A percentile compares a stretch with the other conserved stretches of the same genome.
These are phyloP conservation scores for Argentina silus DNA, from an alignment of 2,797 vertebrate genomes.

Conservation along the genomic window DNA sequence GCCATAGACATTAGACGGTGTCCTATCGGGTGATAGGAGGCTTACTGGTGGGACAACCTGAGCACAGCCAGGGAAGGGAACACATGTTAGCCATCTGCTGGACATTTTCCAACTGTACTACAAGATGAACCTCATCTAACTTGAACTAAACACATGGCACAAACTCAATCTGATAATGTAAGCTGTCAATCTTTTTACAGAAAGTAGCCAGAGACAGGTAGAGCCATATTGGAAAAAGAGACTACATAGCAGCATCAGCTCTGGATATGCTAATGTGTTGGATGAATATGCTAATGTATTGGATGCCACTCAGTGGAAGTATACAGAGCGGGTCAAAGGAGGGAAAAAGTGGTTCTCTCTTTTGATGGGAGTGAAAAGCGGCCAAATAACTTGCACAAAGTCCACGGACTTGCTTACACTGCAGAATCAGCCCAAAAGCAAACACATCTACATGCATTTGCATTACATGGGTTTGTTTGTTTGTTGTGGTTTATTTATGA, in stretches of 20 bases:
- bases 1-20: too few species aligned
- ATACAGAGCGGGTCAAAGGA: slow-evolving; percentile 14
- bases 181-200: too few species aligned
- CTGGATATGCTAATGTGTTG: too few species aligned
- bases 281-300: slow-evolving; percentile 41
- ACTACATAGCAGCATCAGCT: too few species aligned
- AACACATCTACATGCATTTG: slow-evolving; percentile 50
- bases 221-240: neutral
- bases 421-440: slow-evolving; percentile 28
- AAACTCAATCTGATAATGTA: too few species aligned
- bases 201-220: neutral
- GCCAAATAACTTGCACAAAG: slow-evolving; percentile 12
- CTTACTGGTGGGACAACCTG: too few species aligned
- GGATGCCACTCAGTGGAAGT: neutral
- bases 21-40: too few species aligned
- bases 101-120: neutral
- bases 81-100: too few species aligned
- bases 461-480: slow-evolving; percentile 34
- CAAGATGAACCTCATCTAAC: too few species aligned
- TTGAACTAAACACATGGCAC: too few species aligned
- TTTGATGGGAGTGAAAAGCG: slow-evolving; percentile 18
- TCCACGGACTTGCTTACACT: slow-evolving; percentile 21
- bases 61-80: too few species aligned
- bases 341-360: slow-evolving; percentile 11
- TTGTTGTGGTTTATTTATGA: slow-evolving; percentile 50